Conservation (phyloP, 2,113 vertebrate genomes). For the Myiagra hebetior region DNA sequence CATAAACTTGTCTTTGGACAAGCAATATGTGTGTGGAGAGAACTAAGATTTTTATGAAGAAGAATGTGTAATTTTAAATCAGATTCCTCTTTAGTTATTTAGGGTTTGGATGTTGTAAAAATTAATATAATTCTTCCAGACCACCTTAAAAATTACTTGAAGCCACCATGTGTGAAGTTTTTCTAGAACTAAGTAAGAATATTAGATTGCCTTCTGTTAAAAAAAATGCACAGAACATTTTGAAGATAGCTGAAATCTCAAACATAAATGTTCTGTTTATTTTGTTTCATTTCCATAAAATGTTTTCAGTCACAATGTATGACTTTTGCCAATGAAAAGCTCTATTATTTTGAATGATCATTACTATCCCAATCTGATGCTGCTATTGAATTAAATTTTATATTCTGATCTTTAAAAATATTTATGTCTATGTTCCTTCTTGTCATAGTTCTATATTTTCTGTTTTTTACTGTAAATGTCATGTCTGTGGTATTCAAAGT, state of each 20-base stretch:
- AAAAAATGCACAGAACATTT: not conserved
- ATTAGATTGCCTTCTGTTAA: not conserved
- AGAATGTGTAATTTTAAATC: not conserved
- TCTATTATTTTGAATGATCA: not conserved
- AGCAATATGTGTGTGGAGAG: not conserved
- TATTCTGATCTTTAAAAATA: not conserved
- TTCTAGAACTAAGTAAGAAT: not conserved
- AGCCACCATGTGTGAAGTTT: not conserved
- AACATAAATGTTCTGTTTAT: not conserved
- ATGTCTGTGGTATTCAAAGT: not conserved
- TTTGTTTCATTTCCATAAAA: not conserved
- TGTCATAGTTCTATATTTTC: not conserved
- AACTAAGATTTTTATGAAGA: not conserved
- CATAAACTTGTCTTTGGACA: not conserved
- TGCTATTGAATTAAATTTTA: not conserved
- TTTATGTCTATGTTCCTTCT: not conserved
- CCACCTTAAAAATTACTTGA: not conserved
- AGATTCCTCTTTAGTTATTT: not conserved
- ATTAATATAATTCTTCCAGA: not conserved
- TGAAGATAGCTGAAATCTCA: not conserved
- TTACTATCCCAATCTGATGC: not conserved
- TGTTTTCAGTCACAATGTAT: not conserved
- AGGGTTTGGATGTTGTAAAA: not conserved
- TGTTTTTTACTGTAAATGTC: not conserved
- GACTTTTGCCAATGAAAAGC: not conserved